A percentile compares a stretch with the other conserved stretches of the same genome.
These are phyloP conservation scores for Mus musculus DNA, from an alignment of 2,113 vertebrate species.

Conservation along the genomic window DNA sequence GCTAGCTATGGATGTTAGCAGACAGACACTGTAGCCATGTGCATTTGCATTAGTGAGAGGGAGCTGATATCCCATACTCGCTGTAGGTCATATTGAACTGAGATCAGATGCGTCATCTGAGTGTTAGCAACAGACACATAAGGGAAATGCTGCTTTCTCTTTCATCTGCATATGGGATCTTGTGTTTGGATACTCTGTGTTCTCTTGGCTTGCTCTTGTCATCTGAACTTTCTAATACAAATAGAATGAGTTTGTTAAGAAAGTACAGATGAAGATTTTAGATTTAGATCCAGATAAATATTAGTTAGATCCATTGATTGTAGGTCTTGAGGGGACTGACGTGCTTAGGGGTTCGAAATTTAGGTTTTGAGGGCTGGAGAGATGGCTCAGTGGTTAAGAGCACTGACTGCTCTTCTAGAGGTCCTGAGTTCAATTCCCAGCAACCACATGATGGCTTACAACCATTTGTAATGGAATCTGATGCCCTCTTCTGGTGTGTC, in stretches of 20 bases:
- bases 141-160: conserved; percentile 6
- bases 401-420: no score
- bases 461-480: no score
- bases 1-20: conserved; percentile 26
- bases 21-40: conserved; percentile 4
- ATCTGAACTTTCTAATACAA: background rate
- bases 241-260: conserved; percentile 48
- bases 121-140: conserved; percentile 34
- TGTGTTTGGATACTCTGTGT: conserved; percentile 6
- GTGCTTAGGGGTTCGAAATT: conserved; percentile 43
- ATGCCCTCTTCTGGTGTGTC: no score
- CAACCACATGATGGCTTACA: no score
- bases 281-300: conserved; percentile 1
- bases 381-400: no score
- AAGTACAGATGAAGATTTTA: conserved; percentile 27
- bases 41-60: conserved; percentile 53
- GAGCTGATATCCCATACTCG: conserved; percentile 17
- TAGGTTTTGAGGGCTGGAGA: background rate
- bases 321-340: conserved; percentile 37
- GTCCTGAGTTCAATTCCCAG: no score
- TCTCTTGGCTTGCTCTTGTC: background rate
- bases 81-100: conserved; percentile 53
- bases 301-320: background rate
- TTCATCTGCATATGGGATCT: conserved; percentile 61
- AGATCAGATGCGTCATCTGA: conserved; percentile 56